Base-by-base conservation (phyloP, 92 coral and sea anemone genomes). In the Pocillopora meandrina region DNA sequence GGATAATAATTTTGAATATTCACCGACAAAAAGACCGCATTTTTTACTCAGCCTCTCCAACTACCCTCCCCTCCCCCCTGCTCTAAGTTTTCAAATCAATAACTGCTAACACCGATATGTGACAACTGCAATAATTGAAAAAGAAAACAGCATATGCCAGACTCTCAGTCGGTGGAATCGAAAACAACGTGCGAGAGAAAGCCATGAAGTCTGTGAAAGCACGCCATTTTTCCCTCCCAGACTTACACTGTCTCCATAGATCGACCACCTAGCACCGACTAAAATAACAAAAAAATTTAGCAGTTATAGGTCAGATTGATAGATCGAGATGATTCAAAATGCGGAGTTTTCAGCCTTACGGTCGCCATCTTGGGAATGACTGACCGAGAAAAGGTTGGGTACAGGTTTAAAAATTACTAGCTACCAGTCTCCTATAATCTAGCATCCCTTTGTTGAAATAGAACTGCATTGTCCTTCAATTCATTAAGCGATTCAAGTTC, bases 401-500 rank as follows among this genome's bases (percentile, higher is more conserved):
- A 49, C 16, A 55, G 20, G 64, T 66, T 49, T 55, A 9, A 69
- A 12, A 56, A 68, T 66, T 77, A 58, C 84, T 69, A 80, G 76
- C 35, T 69, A 80, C 56, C 57, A 82, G 78, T 61, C 61, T 19
- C 12, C 35, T 73, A 83, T 52, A 83, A 56, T 17, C 72, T 83
- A 16, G 80, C 86, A 65, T 83, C 86, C 56, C 80, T 62, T 47
- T 83, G 86, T 36, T 76, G 87, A 56, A 55, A 83, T 23, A 75
- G 75, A 35, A 91, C 95, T 3, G 85, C 90, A 65, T 94, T 91
- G 82, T 94, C 98, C n/a, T 90, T 84, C 18, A 93, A 84, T 68
- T 91, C 95, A 66, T 86, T 89, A 20, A 91, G 84, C 57, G 94
- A 87, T 18, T 91, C 92, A 63, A 92, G 92, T 76, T 96, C 99